These are phyloP conservation scores for Malacoraja senta DNA, from an alignment of 2,797 vertebrate species.

Conservation along the genomic window DNA sequence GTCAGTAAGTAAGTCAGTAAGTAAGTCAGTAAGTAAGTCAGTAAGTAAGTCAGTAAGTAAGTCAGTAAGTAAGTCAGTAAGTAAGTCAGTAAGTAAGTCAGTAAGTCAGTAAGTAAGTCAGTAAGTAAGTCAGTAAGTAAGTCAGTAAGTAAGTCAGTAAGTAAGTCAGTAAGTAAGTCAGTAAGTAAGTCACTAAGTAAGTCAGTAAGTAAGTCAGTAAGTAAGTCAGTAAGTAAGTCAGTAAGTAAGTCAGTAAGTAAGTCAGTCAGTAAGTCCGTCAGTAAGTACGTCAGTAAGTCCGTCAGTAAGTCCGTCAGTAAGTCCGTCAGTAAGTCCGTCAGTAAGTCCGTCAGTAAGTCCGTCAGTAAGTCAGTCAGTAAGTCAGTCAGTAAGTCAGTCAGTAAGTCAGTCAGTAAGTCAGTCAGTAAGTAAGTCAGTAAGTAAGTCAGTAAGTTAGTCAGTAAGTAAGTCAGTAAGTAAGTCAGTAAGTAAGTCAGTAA, in stretches of 20 bases:
- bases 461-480: too few relatives aligned
- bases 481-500: not conserved
- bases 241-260: not conserved
- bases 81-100: not conserved
- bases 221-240: not conserved
- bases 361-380: not conserved
- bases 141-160: not conserved
- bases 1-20: not conserved
- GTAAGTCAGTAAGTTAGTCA: too few relatives aligned
- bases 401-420: not conserved
- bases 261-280: not conserved
- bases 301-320: not conserved
- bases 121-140: not conserved
- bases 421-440: not conserved
- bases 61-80: not conserved
- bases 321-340: not conserved
- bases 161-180: not conserved
- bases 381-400: not conserved
- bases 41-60: not conserved
- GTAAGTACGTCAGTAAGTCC: not conserved
- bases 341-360: not conserved
- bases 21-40: not conserved
- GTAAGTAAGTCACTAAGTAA: not conserved
- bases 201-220: not conserved
- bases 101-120: not conserved